Evolutionary conservation across 2,797 vertebrate genomes (phyloP), one percentile per base, ranked within the genome.

Genomic region (Gymnopithys bicolor): DNA sequence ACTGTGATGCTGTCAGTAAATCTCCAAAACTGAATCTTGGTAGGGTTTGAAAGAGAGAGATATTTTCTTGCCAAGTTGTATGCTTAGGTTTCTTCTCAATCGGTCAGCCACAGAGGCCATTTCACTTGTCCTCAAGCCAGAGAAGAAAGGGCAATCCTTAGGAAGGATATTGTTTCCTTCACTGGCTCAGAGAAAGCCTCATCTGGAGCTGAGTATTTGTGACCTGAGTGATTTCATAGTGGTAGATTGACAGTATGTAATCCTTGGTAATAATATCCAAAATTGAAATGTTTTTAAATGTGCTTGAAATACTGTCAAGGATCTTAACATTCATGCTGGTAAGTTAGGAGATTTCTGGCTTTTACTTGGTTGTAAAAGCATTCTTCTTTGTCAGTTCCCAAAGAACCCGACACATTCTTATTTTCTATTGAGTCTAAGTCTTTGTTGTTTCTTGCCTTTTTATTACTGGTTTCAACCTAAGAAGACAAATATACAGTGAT

Each of bases 391-490:
- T 84, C 64, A 53, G 46, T 33, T 60, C 87, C 62, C 94, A 59
- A 84, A 77, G 77, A 69, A 53, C 69, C 94, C 92, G 70, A 56
- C 90, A 71, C 71, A 88, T 94, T 96, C 46, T 1, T 84, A 43
- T 92, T 94, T 96, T 49, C 66, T 67, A 76, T 96, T 91, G 59
- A 95, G 87, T 85, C 73, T 80, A 89, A 84, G 93, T 94, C 90
- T 82, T 80, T 95, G 69, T 95, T 62, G 45, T 73, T 64, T 68
- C n/a, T 92, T 30, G 39, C 94, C 91, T 94, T 96, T 96, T 95
- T 95, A 75, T 97, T 96, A 87, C 93, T 84, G 39, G 49, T 94
- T 97, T 95, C 93, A 91, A 93, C 92, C 95, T 94, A 95, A 95
- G 83, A 90, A 96, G 96, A 88, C 88, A 84, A 94, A 95, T 71